phyloP scores from a whole-genome alignment of 1,140 invertebrate species.

The Rhagoletis pomonella region DNA sequence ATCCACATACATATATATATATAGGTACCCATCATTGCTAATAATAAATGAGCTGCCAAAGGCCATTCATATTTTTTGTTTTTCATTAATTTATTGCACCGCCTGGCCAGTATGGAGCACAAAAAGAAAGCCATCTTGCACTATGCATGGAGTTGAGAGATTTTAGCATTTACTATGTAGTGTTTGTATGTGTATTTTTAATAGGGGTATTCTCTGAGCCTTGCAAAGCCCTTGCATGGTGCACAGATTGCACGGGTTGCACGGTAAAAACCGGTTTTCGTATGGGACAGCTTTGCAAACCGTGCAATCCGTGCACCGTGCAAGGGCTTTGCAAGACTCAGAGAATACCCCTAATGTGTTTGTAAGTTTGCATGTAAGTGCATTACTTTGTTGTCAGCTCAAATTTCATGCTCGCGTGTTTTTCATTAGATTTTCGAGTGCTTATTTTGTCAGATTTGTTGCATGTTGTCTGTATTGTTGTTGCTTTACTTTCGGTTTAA shows the following conservation, averaged over 20 bases:
- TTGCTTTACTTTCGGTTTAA: not conserved
- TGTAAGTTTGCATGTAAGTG: not conserved
- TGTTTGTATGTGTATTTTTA: not conserved
- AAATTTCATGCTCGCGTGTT: slow-evolving; percentile 16
- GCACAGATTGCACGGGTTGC: too few species aligned
- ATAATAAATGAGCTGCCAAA: slow-evolving; percentile 8
- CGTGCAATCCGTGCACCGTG: too few species aligned
- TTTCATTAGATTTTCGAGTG: not conserved
- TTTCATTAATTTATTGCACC: slow-evolving; percentile 16
- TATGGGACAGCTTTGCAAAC: too few species aligned
- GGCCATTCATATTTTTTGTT: not conserved
- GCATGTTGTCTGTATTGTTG: not conserved
- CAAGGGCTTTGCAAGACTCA: too few species aligned
- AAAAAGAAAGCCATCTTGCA: not conserved
- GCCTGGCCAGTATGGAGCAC: not conserved
- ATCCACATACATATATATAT: too few species aligned
- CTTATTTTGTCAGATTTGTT: slow-evolving; percentile 40
- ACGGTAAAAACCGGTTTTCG: too few species aligned
- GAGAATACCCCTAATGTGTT: too few species aligned
- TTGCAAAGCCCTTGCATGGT: too few species aligned
- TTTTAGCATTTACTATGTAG: slow-evolving; percentile 4
- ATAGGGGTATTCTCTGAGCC: too few species aligned
- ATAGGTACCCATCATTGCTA: not conserved
- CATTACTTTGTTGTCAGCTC: slow-evolving; percentile 35
- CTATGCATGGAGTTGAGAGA: not conserved